Evolutionary conservation across 2,113 vertebrate genomes (phyloP), one percentile per base, ranked within the genome.

Genomic region (Thunnus thynnus): DNA sequence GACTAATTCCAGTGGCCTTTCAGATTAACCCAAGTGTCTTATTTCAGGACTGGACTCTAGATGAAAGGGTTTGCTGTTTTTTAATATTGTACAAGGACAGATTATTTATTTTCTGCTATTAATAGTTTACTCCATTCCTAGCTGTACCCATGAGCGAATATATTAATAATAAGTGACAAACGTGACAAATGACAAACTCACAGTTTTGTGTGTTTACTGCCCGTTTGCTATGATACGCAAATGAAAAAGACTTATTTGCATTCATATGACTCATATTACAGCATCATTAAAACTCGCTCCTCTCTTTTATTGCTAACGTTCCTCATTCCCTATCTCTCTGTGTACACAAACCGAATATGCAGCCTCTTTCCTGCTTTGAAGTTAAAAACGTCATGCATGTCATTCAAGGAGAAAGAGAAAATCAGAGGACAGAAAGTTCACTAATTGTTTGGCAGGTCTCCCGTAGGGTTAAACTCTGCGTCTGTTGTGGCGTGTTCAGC

Each of bases 321-420:
- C 25, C 9, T 14, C 3, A 10, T 66, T 60, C 14, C 1, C 17
- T 73, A 79, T 70, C 76, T 67, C 52, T 2, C 65, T 72, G 25
- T 72, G 90, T 55, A 82, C 72, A 88, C 69, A 84, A 22, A 5
- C 13, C 20, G 36, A 76, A 50, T 46, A 61, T 61, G 44, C 10
- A 7, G 27, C 13, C 55, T 58, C 60, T 79, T 69, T 72, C 41
- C 41, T 55, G 69, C 62, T 71, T 13, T 68, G 16, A n/a, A 68
- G 84, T 90, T 88, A 87, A 91, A 41, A 69, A 32, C 36, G 57
- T 48, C 25, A 65, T 41, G 3, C 22, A 32, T 13, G 14, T 73
- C 76, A 78, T 55, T 62, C 68, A 32, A 44, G 54, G 20, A 0
- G 18, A 61, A 30, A 55, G 6, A 52, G 13, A 16, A 17, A 8